phyloP scores from a whole-genome alignment of 2,113 vertebrate species.

The Danionella cerebrum region DNA sequence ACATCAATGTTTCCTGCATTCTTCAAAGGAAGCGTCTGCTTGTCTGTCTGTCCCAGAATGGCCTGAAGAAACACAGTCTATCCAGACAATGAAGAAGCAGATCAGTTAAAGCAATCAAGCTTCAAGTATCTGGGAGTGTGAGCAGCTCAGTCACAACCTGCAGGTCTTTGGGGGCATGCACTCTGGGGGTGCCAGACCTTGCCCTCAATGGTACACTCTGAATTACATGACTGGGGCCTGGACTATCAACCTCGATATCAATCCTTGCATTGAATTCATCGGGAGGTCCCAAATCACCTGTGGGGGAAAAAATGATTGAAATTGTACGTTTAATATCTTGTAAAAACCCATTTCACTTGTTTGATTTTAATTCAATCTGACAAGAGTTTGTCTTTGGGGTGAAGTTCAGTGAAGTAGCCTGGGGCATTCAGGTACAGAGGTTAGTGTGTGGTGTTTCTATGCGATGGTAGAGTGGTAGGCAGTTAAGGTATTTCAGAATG shows the following conservation, averaged over 20 bases:
- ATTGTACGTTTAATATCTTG: no score
- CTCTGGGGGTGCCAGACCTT: slow-evolving; percentile 78
- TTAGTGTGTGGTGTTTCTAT: no score
- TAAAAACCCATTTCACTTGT: no score
- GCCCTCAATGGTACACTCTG: slow-evolving; percentile 75
- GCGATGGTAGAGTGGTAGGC: no score
- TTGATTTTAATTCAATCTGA: no score
- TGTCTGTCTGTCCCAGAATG: slow-evolving; percentile 63
- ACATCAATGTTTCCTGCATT: slow-evolving; percentile 93
- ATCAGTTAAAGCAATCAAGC: not conserved
- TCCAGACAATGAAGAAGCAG: slow-evolving; percentile 32
- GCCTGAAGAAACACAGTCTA: slow-evolving; percentile 75
- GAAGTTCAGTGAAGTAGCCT: no score
- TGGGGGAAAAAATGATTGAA: not conserved
- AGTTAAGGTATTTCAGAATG: no score
- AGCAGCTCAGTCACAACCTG: no score
- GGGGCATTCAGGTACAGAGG: no score
- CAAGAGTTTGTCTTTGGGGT: no score
- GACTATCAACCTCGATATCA: slow-evolving; percentile 87
- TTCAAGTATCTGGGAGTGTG: no score
- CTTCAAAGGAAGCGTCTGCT: slow-evolving; percentile 79
- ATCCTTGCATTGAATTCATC: slow-evolving; percentile 82
- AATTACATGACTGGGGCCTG: slow-evolving; percentile 77
- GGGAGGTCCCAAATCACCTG: slow-evolving; percentile 71
- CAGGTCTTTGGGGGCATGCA: slow-evolving; percentile 82